Base-by-base conservation (phyloP, 30 jellyfish, hydroid and myxozoan species). In the Chrysaora quinquecirrha region DNA sequence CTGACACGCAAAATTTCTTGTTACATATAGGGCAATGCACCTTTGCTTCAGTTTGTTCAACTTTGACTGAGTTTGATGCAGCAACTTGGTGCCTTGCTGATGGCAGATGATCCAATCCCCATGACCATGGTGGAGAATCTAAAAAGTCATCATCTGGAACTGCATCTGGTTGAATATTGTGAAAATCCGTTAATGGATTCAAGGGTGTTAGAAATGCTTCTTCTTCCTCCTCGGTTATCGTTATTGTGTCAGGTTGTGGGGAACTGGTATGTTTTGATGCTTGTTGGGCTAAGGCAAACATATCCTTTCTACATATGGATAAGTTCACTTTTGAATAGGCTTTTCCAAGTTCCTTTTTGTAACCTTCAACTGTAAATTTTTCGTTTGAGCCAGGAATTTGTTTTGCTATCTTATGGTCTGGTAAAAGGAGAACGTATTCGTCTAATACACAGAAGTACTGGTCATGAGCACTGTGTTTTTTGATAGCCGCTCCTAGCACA, bases 391-490 rank as follows among this genome's bases (percentile, higher is more conserved):
- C 77, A 64, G 77, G 77, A 23, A 64, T 27, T 12, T 18, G 14
- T 3, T 21, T 64, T 21, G 34, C 77, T 30, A 22, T 50, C 34
- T 28, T 64, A 38, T 2, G 2, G 50, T 64, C 77, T 21, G 48
- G 77, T 16, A 22, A 64, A 33, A 30, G 77, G 52, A 22, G 77
- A 31, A 64, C 50, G 21, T 64, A 64, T 50, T 64, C 77, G 50
- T 64, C 56, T 21, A 21, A 22, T 43, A 65, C 63, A 69, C 48
- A 28, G 23, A 69, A 69, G 34, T 43, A 69, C 81, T 69, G 81
- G 62, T 69, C 81, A 23, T 33, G 81, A 65, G 20, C 63, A 69
- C 64, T 3, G 18, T 69, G 81, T 28, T 34, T 69, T 33, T 20
- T 32, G 64, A 69, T 19, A 10, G 81, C 81, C 2, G 63, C 81